Evolutionary conservation across 2,797 vertebrate species (phyloP).

Genomic region (Cyprinella venusta): DNA sequence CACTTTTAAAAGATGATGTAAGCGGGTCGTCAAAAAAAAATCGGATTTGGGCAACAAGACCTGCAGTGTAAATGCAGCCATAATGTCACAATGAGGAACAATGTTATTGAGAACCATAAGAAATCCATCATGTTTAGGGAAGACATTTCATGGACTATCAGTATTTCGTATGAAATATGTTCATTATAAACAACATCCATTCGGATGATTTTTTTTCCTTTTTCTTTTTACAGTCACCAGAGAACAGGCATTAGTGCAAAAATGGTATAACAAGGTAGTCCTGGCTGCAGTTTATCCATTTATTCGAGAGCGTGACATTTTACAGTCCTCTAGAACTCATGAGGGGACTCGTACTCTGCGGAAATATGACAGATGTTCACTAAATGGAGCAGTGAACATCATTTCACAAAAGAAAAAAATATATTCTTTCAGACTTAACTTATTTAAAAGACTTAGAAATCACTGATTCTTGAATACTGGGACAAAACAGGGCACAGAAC

Average conservation of each 20-base stretch:
- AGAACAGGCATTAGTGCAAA: conserved; percentile 92
- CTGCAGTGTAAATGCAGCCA: conserved; percentile 64
- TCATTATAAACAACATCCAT: conserved; percentile 94
- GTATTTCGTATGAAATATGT: conserved; percentile 92
- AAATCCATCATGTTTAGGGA: conserved; percentile 96
- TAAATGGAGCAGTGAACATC: conserved; percentile 12
- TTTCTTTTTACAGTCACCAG: conserved; percentile 83
- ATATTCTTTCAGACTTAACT: conserved; percentile 1
- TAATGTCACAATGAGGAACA: conserved; percentile 95
- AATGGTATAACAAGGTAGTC: conserved; percentile 91
- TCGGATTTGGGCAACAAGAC: too few relatives aligned
- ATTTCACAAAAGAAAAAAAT: conserved; percentile 19
- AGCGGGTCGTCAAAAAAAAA: too few relatives aligned
- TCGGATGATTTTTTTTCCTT: conserved; percentile 75
- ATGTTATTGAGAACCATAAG: conserved; percentile 96
- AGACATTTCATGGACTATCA: conserved; percentile 98
- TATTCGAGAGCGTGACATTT: conserved; percentile 76
- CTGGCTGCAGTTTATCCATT: conserved; percentile 87
- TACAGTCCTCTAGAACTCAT: conserved; percentile 59
- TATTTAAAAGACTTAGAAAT: neutral
- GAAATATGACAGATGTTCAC: conserved; percentile 44
- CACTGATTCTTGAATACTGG: conserved; percentile 26
- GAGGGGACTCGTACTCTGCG: conserved; percentile 37
- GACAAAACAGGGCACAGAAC: conserved; percentile 14
- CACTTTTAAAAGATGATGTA: too few relatives aligned